Evolutionary conservation across 2,888 invertebrate genomes (phyloP), one percentile per base, ranked within the genome.

Genomic region (Stenodera caucasica): DNA sequence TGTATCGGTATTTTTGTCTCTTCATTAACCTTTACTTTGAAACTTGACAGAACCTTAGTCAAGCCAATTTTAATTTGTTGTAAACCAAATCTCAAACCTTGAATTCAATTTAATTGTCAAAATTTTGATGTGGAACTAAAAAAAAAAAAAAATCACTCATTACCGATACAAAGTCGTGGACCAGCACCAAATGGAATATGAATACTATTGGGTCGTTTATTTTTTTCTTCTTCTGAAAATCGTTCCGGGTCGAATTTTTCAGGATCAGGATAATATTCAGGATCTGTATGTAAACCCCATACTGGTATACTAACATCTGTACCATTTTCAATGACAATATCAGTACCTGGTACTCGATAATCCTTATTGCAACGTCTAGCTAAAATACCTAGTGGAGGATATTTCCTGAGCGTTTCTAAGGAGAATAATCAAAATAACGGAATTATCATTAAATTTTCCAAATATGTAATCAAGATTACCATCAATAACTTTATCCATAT

Each of bases 401-500:
- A 77, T 51, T 74, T 70, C 26, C 80, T 62, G 23, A 80, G 63
- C 0, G 77, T 76, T 68, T 80, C 80, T 75, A 69, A 56, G n/a
- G n/a, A n/a, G n/a, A n/a, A n/a, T n/a, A n/a, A n/a, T n/a, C n/a
- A n/a, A 70, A 72, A 33, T 53, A 26, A 6, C 11, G 1, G n/a
- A 1, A 23, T n/a, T 23, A 6, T n/a, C 21, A 6, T 2, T n/a
- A 23, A 0, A 12, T n/a, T 18, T 23, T 21, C 11, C 12, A 23
- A 26, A 26, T 2, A 12, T 18, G 12, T 45, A 7, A 2, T 37
- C 1, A 11, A 11, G 1, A 6, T 2, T 63, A 72, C 70, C 72
- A 49, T 65, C 55, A 21, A 71, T 15, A 21, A 72, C 70, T 64
- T 70, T 69, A 15, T 82, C 82, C 68, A 83, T 67, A 58, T 82